Evolutionary conservation across 1,140 invertebrate species (phyloP).

Genomic region (Brachionus sp.): DNA sequence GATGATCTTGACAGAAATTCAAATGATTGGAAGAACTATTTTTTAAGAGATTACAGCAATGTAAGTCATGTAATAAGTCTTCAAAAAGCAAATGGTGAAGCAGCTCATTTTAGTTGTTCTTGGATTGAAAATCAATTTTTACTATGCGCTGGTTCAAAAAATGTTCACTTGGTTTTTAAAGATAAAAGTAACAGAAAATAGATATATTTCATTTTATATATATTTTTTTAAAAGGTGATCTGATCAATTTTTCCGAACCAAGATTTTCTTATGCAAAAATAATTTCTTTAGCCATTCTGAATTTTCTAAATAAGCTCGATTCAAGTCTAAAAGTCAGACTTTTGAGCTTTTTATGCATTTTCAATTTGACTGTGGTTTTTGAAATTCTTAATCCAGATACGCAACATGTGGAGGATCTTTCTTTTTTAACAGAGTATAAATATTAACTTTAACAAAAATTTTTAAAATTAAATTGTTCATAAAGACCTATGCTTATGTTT

Average conservation of each 20-base stretch:
- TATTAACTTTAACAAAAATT: background rate
- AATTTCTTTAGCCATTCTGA: conserved; percentile 56
- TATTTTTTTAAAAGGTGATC: conserved; percentile 52
- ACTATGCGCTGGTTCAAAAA: conserved; percentile 61
- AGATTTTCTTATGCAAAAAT: conserved; percentile 56
- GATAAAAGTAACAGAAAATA: conserved; percentile 50
- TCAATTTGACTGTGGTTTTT: conserved; percentile 58
- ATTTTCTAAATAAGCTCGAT: conserved; percentile 51
- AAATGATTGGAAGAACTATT: conserved; percentile 55
- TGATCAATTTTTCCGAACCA: conserved; percentile 57
- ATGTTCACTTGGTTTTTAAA: conserved; percentile 61
- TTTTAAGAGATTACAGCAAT: conserved; percentile 56
- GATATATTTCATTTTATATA: background rate
- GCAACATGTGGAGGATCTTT: conserved; percentile 61
- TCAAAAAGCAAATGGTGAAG: conserved; percentile 62
- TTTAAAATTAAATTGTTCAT: background rate
- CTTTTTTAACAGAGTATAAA: conserved; percentile 52
- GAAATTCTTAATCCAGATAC: conserved; percentile 60
- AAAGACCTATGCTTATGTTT: conserved; percentile 56
- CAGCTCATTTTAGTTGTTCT: conserved; percentile 60
- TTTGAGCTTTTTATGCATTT: conserved; percentile 51
- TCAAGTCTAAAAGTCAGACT: conserved; percentile 47
- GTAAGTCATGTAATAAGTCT: conserved; percentile 56
- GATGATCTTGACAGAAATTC: conserved; percentile 53
- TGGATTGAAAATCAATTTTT: conserved; percentile 53